Conservation (phyloP, 2,888 invertebrate genomes). For the Acanthopleura granulata region DNA sequence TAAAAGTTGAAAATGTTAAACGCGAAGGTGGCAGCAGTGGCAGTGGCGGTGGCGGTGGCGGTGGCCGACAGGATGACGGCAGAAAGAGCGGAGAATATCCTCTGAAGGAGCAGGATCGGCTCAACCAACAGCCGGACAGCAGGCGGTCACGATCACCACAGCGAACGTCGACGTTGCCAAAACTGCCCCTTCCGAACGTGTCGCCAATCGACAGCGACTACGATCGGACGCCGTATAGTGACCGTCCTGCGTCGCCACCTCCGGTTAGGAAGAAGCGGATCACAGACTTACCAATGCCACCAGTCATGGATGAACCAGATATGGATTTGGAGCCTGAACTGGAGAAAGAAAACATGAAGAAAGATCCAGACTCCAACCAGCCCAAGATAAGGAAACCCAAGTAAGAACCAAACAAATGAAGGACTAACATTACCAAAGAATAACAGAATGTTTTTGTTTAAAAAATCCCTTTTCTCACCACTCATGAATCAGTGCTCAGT, state of each 20-base stretch:
- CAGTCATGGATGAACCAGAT: constrained; percentile 71
- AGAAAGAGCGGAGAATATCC: neutral
- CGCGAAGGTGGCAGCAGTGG: constrained; percentile 14
- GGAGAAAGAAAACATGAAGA: constrained; percentile 20
- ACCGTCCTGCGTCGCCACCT: constrained; percentile 18
- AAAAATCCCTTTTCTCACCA: too few relatives aligned
- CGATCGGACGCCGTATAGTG: constrained; percentile 36
- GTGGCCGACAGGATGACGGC: neutral
- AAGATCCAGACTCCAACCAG: constrained; percentile 24
- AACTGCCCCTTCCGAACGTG: constrained; percentile 86
- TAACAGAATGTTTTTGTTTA: neutral
- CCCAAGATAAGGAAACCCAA: constrained; percentile 52
- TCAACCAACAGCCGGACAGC: constrained; percentile 19
- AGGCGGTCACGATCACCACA: neutral
- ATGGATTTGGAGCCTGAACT: constrained; percentile 41
- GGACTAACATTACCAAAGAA: neutral
- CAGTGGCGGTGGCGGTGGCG: constrained; percentile 14
- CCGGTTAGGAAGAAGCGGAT: constrained; percentile 79
- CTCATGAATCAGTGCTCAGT: too few relatives aligned
- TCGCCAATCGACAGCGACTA: constrained; percentile 70
- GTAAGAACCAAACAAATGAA: too few relatives aligned
- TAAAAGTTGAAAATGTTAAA: constrained; percentile 50
- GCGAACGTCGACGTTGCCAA: neutral
- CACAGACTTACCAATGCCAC: constrained; percentile 94
- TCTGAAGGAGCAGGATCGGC: neutral